Evolutionary conservation across 1,140 invertebrate genomes (phyloP).

Genomic region (Notospermus geniculatus): DNA sequence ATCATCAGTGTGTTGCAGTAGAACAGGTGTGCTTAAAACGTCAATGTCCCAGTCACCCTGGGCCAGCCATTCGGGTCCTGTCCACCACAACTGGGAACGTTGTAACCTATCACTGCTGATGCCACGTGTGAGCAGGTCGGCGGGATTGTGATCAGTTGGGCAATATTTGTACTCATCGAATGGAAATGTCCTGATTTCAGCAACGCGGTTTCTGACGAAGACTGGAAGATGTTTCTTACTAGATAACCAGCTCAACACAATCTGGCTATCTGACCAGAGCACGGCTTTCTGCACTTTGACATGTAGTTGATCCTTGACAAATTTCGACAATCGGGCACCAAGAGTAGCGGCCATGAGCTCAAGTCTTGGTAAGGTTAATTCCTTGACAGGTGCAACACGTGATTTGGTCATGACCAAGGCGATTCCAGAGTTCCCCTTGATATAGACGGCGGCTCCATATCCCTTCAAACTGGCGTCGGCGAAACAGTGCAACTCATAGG

Average conservation of each 20-base stretch:
- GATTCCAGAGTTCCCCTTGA: neutral
- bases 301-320: neutral
- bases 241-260: constrained; percentile 2
- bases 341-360: constrained; percentile 9
- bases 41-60: neutral
- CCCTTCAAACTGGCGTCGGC: constrained; percentile 6
- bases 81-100: neutral
- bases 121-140: constrained; percentile 8
- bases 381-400: neutral
- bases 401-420: constrained; percentile 7
- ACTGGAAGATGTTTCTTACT: constrained; percentile 5
- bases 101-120: neutral
- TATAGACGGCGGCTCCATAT: constrained; percentile 6
- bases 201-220: neutral
- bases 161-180: constrained; percentile 2
- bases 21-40: neutral
- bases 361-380: neutral
- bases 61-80: constrained; percentile 1
- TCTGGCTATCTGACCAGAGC: constrained; percentile 14
- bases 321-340: neutral
- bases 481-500: constrained; percentile 6
- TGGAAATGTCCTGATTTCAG: neutral
- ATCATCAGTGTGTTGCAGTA: neutral
- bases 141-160: neutral
- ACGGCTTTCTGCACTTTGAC: neutral